Percentiles rank a stretch among this genome's conserved stretches.
phyloP scores from a whole-genome alignment of 2,113 vertebrate species.

The Eulemur macaco region DNA sequence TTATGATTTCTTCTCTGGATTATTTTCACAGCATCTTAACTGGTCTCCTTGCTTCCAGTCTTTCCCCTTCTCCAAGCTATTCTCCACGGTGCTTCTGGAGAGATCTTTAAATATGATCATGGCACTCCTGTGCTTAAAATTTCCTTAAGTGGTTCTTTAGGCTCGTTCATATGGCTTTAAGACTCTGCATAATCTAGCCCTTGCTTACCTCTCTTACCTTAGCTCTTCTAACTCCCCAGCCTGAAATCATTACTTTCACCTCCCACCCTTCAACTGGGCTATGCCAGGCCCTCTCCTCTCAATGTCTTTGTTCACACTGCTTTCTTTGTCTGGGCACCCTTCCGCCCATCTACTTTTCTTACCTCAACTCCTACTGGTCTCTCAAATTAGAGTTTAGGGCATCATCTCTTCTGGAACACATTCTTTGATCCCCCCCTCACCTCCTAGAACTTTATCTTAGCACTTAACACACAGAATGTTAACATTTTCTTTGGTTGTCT shows the following conservation, averaged over 20 bases:
- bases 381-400: slow-evolving; percentile 45
- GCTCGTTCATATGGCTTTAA: not conserved
- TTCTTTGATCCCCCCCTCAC: not conserved
- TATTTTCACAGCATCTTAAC: slow-evolving; percentile 45
- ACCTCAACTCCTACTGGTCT: slow-evolving; percentile 40
- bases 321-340: slow-evolving; percentile 39
- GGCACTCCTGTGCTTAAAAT: slow-evolving; percentile 8
- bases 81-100: not conserved
- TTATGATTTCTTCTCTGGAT: slow-evolving; percentile 43
- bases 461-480: slow-evolving; percentile 1
- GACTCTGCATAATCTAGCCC: not conserved
- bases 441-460: not conserved
- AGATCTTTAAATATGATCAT: slow-evolving; percentile 35
- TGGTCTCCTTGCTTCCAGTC: not conserved
- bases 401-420: not conserved
- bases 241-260: slow-evolving; percentile 5
- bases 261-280: slow-evolving; percentile 18
- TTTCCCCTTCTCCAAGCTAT: slow-evolving; percentile 9
- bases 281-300: not conserved
- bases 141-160: slow-evolving; percentile 32
- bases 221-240: slow-evolving; percentile 22
- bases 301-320: slow-evolving; percentile 39
- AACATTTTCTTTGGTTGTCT: slow-evolving; percentile 30
- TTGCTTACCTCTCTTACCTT: not conserved
- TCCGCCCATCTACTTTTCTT: slow-evolving; percentile 37